These are phyloP conservation scores for Paralichthys olivaceus DNA, from an alignment of 2,113 vertebrate species.

Conservation along the genomic window DNA sequence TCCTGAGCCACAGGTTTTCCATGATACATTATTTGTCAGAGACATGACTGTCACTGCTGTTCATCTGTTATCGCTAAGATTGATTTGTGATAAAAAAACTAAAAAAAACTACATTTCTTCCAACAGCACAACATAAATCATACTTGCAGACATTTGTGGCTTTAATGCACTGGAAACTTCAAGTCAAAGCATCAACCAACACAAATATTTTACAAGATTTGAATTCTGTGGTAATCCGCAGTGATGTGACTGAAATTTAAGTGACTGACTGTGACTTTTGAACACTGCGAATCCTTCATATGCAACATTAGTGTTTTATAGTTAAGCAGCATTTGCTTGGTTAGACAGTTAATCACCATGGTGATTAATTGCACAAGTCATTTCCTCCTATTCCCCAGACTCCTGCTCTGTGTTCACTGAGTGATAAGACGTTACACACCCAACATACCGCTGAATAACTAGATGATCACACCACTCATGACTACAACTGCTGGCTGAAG, in stretches of 20 bases:
- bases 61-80: constrained; percentile 11
- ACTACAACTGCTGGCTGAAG: neutral
- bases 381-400: constrained; percentile 26
- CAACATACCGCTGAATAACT: constrained; percentile 20
- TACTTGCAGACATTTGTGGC: neutral
- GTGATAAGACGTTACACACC: constrained; percentile 43
- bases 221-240: neutral
- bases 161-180: neutral
- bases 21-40: neutral
- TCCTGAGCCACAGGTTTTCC: neutral
- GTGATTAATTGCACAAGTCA: neutral
- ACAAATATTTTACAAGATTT: too few species aligned
- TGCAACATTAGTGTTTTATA: neutral
- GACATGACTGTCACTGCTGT: neutral
- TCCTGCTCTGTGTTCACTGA: neutral
- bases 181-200: neutral
- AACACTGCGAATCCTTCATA: neutral
- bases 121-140: constrained; percentile 1
- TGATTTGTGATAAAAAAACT: neutral
- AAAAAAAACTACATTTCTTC: neutral
- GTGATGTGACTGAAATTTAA: neutral
- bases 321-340: neutral
- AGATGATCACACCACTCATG: constrained; percentile 2
- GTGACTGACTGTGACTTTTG: neutral
- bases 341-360: neutral